phyloP scores from a whole-genome alignment of 2,113 vertebrate species.

The Cathartes aura region DNA sequence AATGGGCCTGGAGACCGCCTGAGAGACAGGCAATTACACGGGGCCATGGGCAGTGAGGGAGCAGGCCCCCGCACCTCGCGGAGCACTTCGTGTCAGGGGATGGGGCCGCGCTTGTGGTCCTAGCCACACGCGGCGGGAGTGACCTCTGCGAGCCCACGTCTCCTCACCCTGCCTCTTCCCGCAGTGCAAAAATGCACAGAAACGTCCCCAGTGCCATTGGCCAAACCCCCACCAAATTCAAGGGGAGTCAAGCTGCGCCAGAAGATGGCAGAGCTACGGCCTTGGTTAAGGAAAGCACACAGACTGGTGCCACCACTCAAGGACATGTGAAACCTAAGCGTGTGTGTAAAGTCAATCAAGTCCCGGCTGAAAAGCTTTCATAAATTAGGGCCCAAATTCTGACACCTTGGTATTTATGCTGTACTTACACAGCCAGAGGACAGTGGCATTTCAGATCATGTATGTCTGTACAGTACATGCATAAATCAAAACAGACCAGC shows the following conservation, averaged over 20 bases:
- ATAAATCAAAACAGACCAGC: background rate
- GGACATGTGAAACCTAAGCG: rapidly evolving
- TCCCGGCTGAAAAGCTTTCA: background rate
- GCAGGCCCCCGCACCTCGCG: rapidly evolving
- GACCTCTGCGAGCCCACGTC: background rate
- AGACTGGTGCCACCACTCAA: background rate
- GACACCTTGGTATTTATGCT: background rate
- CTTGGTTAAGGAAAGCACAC: background rate
- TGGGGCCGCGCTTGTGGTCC: rapidly evolving
- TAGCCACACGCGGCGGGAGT: rapidly evolving
- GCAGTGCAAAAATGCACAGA: background rate
- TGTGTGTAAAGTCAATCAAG: background rate
- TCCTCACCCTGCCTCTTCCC: background rate
- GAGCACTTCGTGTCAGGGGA: background rate
- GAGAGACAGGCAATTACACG: rapidly evolving
- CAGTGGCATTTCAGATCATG: background rate
- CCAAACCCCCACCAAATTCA: background rate
- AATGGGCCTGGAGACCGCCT: background rate
- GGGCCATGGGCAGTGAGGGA: rapidly evolving
- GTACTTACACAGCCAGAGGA: background rate
- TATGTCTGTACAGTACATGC: background rate
- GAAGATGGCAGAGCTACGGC: background rate
- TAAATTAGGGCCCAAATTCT: background rate
- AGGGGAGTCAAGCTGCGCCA: rapidly evolving
- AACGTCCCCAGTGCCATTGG: rapidly evolving